Evolutionary conservation across 2,888 invertebrate species (phyloP).

Genomic region (Syrista parreyssii): DNA sequence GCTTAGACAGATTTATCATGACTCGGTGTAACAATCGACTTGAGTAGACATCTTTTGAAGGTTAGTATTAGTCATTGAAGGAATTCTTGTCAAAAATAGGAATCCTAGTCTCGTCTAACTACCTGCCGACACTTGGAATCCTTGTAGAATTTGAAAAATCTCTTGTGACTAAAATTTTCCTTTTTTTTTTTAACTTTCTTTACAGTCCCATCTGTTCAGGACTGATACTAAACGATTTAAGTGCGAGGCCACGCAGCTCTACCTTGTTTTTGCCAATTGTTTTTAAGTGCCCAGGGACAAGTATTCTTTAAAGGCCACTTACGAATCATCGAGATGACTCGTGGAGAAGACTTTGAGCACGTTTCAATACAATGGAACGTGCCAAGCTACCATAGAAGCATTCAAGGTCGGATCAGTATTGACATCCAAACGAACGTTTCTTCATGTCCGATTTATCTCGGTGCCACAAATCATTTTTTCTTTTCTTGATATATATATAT

Average conservation of each 20-base stretch:
- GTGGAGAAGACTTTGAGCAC: constrained; percentile 36
- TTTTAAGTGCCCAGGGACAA: not conserved
- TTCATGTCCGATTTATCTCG: not conserved
- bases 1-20: not conserved
- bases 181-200: not conserved
- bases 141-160: not conserved
- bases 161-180: not conserved
- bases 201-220: not conserved
- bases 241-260: not conserved
- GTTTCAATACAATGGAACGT: constrained; percentile 51
- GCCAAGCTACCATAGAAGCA: constrained; percentile 36
- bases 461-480: constrained; percentile 37
- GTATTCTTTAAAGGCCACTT: constrained; percentile 2
- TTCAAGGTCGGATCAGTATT: constrained; percentile 57
- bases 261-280: not conserved
- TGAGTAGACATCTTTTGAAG: not conserved
- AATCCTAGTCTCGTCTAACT: not conserved
- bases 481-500: constrained; percentile 5
- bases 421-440: constrained; percentile 45
- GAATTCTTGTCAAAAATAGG: not conserved
- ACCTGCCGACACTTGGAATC: not conserved
- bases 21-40: not conserved
- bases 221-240: not conserved
- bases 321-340: constrained; percentile 3
- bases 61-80: not conserved